Base-by-base conservation (phyloP, 2,888 invertebrate genomes). In the Tinea trinotella region DNA sequence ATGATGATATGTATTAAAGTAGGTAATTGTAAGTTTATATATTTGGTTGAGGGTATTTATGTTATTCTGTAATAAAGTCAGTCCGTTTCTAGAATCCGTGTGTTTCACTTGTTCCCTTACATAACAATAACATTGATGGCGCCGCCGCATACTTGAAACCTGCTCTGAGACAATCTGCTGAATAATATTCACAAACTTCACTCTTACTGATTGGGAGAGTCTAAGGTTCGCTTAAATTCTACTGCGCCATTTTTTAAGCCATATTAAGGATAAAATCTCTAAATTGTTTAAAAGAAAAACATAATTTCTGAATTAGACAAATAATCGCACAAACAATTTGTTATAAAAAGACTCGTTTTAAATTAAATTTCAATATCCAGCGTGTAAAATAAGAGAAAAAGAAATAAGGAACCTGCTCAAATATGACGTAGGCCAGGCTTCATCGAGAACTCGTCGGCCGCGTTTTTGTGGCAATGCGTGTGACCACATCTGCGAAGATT, bases 401-500 rank as follows among this genome's bases (percentile, higher is more conserved):
- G 55, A 57, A 58, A 55, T 56, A 61, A 62, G 57, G 60, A 63
- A 64, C 61, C 60, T 62, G 62, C 58, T 59, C 55, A 59, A 53
- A 57, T 30, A 50, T 56, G 57, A 61, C 60, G 66, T 62, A 62
- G 59, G 63, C 59, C 61, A 64, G 62, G 59, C 61, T 57, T 60
- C 64, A 68, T 64, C 62, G 66, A 69, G 66, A 55, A 70, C 63
- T 62, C 61, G 64, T 62, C 66, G 63, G 64, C 64, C 61, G 62
- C 50, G 65, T 76, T 78, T 77, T 79, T 78, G 70, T 68, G 63
- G 61, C 74, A 65, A 65, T 74, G 76, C 74, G 74, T 76, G 76
- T 73, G 76, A 76, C 70, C 76, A 77, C 83, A 83, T 80, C 75
- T 79, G 80, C 70, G 63, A 62, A 65, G 71, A 53, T 73, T 73